Conservation (phyloP, 2,113 vertebrate species). For the Aplodontia rufa region DNA sequence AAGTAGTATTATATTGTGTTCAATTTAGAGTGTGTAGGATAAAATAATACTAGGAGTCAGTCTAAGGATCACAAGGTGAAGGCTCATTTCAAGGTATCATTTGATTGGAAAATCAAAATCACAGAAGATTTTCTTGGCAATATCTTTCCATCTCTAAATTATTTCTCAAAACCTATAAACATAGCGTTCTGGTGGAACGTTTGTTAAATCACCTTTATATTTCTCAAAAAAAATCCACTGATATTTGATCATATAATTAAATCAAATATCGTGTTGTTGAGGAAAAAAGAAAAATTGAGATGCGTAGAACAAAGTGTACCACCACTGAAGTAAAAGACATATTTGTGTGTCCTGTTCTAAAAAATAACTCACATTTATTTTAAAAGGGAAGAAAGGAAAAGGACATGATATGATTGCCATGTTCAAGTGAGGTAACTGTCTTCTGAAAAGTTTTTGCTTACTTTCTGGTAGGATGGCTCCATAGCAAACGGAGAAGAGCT, state of each 20-base stretch:
- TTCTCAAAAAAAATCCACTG: background rate
- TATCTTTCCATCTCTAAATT: background rate
- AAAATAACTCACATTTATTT: background rate
- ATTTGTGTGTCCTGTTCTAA: background rate
- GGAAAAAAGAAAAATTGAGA: background rate
- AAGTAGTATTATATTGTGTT: background rate
- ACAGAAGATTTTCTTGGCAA: background rate
- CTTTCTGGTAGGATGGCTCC: background rate
- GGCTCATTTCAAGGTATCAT: background rate
- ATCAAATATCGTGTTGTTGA: background rate
- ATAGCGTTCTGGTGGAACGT: background rate
- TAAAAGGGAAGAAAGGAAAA: background rate
- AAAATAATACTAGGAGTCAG: background rate
- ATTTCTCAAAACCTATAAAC: background rate
- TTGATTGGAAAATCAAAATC: background rate
- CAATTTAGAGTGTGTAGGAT: background rate
- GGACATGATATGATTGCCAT: background rate
- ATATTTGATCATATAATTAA: background rate
- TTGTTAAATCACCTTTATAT: background rate
- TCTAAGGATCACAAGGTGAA: background rate
- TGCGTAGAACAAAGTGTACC: background rate
- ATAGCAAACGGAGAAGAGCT: background rate
- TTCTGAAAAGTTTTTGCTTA: constrained; percentile 4
- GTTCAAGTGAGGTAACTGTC: background rate
- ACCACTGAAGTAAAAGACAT: background rate